phyloP scores from a whole-genome alignment of 1,140 invertebrate genomes.

The Meloidogyne floridensis region DNA sequence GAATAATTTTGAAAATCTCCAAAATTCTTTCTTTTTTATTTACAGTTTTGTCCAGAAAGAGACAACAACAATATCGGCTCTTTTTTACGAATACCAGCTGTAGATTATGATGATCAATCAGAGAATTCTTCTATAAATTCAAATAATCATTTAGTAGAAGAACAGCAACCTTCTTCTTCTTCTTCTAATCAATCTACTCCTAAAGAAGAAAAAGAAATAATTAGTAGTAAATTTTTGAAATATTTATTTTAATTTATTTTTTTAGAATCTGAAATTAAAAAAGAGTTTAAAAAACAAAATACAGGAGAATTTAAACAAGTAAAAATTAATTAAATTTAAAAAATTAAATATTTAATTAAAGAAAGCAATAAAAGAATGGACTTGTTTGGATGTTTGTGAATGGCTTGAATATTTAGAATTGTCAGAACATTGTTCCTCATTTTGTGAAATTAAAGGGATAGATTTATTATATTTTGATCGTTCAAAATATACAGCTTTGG shows the following conservation, averaged over 20 bases:
- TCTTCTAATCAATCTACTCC: slow-evolving; percentile 14
- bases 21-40: not conserved
- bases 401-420: slow-evolving; percentile 68
- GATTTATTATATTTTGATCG: slow-evolving; percentile 70
- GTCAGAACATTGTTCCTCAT: slow-evolving; percentile 69
- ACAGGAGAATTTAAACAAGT: slow-evolving; percentile 13
- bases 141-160: slow-evolving; percentile 38
- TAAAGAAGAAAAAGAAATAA: slow-evolving; percentile 10
- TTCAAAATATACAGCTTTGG: slow-evolving; percentile 68
- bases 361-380: slow-evolving; percentile 69
- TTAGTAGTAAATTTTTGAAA: not conserved
- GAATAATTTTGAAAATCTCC: not conserved
- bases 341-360: slow-evolving; percentile 18
- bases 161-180: not conserved
- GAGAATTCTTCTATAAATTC: slow-evolving; percentile 49
- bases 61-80: slow-evolving; percentile 17
- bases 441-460: slow-evolving; percentile 68
- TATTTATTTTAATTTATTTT: slow-evolving; percentile 18
- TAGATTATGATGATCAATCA: slow-evolving; percentile 55
- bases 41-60: slow-evolving; percentile 14
- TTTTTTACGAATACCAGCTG: slow-evolving; percentile 52
- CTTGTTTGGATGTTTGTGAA: slow-evolving; percentile 68
- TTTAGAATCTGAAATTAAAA: slow-evolving; percentile 19
- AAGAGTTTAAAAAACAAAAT: not conserved
- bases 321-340: not conserved